Evolutionary conservation across 2,888 invertebrate species (phyloP).

Genomic region (Stenchaetothrips biformis): DNA sequence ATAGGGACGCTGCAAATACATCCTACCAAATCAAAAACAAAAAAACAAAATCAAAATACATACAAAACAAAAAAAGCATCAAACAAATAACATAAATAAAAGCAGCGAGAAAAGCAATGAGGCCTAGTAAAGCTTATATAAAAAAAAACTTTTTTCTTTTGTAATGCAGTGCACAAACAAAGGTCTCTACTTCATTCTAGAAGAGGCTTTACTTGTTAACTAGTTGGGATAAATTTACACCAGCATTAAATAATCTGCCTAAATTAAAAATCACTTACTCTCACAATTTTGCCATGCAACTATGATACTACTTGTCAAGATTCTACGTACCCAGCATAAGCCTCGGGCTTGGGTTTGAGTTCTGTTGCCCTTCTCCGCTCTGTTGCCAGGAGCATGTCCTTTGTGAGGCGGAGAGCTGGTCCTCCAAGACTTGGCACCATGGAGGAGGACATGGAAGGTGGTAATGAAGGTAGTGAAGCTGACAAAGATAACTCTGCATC

Average conservation of each 20-base stretch:
- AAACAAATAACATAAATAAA: slow-evolving; percentile 34
- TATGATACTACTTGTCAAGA: slow-evolving; percentile 3
- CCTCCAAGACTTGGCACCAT: slow-evolving; percentile 46
- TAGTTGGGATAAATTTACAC: background rate
- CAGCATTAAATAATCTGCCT: background rate
- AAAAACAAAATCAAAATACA: slow-evolving; percentile 38
- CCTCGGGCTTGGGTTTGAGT: slow-evolving; percentile 62
- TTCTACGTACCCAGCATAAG: slow-evolving; percentile 58
- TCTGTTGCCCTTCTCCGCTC: slow-evolving; percentile 61
- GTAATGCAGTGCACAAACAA: background rate
- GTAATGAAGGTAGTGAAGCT: slow-evolving; percentile 34
- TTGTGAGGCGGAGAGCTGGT: slow-evolving; percentile 61
- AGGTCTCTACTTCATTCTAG: background rate
- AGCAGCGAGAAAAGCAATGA: background rate
- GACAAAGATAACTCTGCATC: slow-evolving; percentile 61
- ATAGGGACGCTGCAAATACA: slow-evolving; percentile 39
- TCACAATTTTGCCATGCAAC: background rate
- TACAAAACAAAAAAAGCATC: slow-evolving; percentile 38
- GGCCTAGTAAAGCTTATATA: background rate
- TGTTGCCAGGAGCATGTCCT: slow-evolving; percentile 73
- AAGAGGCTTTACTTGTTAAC: background rate
- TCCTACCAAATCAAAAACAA: slow-evolving; percentile 46
- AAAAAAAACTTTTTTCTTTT: background rate
- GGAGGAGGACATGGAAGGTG: slow-evolving; percentile 42
- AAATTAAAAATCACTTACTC: background rate